phyloP scores from a whole-genome alignment of 2,888 invertebrate species.

The Poecilus cupreus region DNA sequence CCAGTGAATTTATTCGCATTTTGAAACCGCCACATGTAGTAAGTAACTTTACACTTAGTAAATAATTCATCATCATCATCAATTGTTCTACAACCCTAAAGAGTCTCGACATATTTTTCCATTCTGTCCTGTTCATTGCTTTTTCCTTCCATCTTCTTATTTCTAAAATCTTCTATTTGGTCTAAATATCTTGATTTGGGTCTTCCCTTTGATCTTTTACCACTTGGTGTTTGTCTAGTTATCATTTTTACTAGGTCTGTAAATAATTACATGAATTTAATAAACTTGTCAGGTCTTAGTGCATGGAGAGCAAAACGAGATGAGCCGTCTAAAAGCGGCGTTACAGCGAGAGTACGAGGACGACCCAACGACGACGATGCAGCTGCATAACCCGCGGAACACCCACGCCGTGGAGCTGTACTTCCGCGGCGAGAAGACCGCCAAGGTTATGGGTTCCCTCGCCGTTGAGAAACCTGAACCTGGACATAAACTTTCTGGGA shows the following conservation, averaged over 20 bases:
- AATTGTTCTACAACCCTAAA: no score
- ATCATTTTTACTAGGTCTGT: background rate
- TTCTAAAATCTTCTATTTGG: no score
- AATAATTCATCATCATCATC: no score
- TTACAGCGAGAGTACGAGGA: slow-evolving; percentile 95
- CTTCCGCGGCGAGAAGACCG: slow-evolving; percentile 98
- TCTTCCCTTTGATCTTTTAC: background rate
- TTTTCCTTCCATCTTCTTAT: no score
- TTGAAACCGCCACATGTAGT: slow-evolving; percentile 97
- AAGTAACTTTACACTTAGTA: no score
- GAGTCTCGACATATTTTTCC: no score
- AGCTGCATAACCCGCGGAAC: slow-evolving; percentile 96
- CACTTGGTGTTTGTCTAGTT: background rate
- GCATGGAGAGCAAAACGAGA: slow-evolving; percentile 99
- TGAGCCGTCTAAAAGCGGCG: slow-evolving; percentile 96
- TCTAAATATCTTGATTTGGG: no score
- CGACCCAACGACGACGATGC: slow-evolving; percentile 86
- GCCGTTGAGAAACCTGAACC: slow-evolving; percentile 89
- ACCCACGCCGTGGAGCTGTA: slow-evolving; percentile 94
- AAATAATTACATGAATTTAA: slow-evolving; percentile 36
- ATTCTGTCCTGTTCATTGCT: no score
- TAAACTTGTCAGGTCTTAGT: slow-evolving; percentile 94
- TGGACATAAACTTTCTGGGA: slow-evolving; percentile 89
- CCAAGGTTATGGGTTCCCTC: slow-evolving; percentile 96
- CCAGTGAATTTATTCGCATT: slow-evolving; percentile 95